These are phyloP conservation scores for Melanophora roralis DNA, from an alignment of 2,888 invertebrate species.

Conservation along the genomic window DNA sequence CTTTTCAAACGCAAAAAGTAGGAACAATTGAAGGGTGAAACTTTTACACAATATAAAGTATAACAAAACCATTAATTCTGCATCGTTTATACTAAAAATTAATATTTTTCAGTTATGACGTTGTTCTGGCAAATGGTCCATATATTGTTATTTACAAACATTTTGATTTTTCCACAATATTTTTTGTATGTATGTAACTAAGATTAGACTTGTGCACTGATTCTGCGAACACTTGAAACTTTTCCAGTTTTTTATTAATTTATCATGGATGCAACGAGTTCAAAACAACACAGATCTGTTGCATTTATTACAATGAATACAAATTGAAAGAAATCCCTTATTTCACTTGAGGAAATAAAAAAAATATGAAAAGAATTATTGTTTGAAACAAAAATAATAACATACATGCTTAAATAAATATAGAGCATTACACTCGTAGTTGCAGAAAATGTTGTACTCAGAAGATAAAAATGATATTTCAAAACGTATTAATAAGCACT, in stretches of 20 bases:
- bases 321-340: conserved; percentile 41
- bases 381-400: conserved; percentile 40
- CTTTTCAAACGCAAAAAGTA: no score
- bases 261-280: conserved; percentile 23
- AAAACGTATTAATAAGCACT: no score
- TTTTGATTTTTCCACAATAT: not conserved
- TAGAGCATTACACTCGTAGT: not conserved
- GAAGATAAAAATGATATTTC: conserved; percentile 46
- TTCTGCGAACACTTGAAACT: conserved; percentile 9
- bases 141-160: no score
- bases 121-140: no score
- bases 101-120: no score
- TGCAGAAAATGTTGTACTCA: conserved; percentile 9
- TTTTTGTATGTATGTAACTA: not conserved
- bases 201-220: conserved; percentile 1
- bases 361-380: conserved; percentile 42
- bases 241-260: not conserved
- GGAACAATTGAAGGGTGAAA: no score
- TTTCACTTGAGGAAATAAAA: not conserved
- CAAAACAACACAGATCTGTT: conserved; percentile 32
- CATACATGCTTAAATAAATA: no score
- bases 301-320: conserved; percentile 4
- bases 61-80: no score
- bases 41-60: no score
- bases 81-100: no score